These are phyloP conservation scores for Chamaetylas fuelleborni DNA, from an alignment of 2,113 vertebrate genomes.

Conservation along the genomic window DNA sequence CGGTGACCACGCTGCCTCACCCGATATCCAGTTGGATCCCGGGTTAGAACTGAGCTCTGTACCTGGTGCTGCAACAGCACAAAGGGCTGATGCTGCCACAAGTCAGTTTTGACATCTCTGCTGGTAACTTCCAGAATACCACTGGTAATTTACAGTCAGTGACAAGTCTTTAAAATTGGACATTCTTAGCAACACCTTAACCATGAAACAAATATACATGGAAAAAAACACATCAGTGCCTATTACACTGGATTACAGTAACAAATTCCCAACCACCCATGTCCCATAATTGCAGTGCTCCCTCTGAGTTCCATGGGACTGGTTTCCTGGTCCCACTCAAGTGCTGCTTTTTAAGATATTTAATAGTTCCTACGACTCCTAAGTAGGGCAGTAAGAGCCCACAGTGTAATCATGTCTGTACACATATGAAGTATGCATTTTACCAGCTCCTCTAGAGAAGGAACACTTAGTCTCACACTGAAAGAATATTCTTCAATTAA, in stretches of 20 bases:
- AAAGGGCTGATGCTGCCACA: neutral
- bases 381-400: neutral
- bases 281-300: neutral
- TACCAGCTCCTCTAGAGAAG: neutral
- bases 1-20: neutral
- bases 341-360: neutral
- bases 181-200: neutral
- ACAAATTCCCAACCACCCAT: neutral
- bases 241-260: neutral
- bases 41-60: neutral
- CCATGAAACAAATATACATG: neutral
- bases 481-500: neutral
- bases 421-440: neutral
- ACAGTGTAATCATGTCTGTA: neutral
- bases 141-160: neutral
- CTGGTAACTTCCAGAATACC: neutral
- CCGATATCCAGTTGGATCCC: neutral
- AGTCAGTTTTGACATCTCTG: neutral
- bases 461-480: neutral
- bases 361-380: neutral
- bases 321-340: neutral
- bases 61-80: neutral
- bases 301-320: rapidly evolving
- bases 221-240: neutral
- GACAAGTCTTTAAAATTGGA: neutral